Conservation (phyloP, 2,888 invertebrate genomes). For the Cactoblastis cactorum region DNA sequence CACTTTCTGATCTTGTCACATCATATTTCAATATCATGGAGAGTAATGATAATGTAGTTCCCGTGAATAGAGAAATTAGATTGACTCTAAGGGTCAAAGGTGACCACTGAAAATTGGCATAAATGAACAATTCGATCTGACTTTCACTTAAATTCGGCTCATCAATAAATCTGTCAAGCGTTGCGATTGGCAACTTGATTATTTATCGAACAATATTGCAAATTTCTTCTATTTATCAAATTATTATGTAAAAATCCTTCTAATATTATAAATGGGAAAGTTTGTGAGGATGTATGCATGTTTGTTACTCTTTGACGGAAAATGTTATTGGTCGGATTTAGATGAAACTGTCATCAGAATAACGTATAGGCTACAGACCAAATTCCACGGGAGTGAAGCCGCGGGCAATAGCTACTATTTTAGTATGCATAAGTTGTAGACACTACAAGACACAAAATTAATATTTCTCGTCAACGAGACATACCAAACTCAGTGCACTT, state of each 20-base stretch:
- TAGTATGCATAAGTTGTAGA: no score
- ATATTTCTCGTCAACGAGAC: no score
- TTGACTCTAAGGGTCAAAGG: constrained; percentile 51
- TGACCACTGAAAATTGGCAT: constrained; percentile 44
- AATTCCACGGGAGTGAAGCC: no score
- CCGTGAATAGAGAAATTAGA: constrained; percentile 54
- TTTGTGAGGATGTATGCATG: no score
- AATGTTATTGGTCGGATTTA: no score
- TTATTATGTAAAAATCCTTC: not conserved
- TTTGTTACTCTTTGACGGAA: no score
- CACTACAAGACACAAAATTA: no score
- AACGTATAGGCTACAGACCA: no score
- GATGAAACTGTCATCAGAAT: no score
- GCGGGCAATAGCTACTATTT: no score
- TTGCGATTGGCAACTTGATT: constrained; percentile 4
- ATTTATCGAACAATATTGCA: not conserved
- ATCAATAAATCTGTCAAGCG: constrained; percentile 21
- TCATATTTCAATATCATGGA: constrained; percentile 12
- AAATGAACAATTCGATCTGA: constrained; percentile 42
- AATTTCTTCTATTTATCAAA: not conserved
- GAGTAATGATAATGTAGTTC: constrained; percentile 42
- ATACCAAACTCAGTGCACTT: no score
- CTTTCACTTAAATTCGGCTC: constrained; percentile 43
- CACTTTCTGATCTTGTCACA: constrained; percentile 4
- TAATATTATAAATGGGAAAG: no score